A percentile compares a stretch with the other conserved stretches of the same genome.
These are phyloP conservation scores for Drosophila seclusa DNA, from an alignment of 2,888 invertebrate genomes.

Conservation along the genomic window DNA sequence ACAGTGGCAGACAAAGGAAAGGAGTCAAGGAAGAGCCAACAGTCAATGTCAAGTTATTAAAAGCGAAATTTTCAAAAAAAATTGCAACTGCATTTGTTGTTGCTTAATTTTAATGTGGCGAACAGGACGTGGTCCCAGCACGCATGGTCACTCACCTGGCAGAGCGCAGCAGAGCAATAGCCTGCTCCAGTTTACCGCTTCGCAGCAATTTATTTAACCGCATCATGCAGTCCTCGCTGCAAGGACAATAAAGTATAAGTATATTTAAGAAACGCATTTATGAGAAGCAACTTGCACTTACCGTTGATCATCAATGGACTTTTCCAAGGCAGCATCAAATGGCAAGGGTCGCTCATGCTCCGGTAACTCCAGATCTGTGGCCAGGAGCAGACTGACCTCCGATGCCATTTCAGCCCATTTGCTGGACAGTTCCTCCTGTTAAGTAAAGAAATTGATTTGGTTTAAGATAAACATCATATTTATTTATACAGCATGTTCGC, in stretches of 20 bases:
- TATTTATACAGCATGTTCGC: background rate
- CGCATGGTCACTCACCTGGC: slow-evolving; percentile 87
- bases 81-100: slow-evolving; percentile 50
- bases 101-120: slow-evolving; percentile 40
- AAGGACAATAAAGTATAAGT: slow-evolving; percentile 59
- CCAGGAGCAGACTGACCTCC: slow-evolving; percentile 87
- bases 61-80: slow-evolving; percentile 58
- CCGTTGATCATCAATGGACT: slow-evolving; percentile 95
- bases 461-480: background rate
- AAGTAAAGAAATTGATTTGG: background rate
- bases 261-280: background rate
- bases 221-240: slow-evolving; percentile 94
- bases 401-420: slow-evolving; percentile 89
- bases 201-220: slow-evolving; percentile 92
- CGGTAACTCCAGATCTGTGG: slow-evolving; percentile 84
- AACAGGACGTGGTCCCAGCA: slow-evolving; percentile 18
- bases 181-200: slow-evolving; percentile 90
- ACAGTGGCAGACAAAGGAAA: slow-evolving; percentile 2
- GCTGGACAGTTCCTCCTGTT: slow-evolving; percentile 85
- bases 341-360: slow-evolving; percentile 88
- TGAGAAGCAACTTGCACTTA: slow-evolving; percentile 78
- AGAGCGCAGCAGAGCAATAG: slow-evolving; percentile 92
- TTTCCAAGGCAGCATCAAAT: slow-evolving; percentile 94
- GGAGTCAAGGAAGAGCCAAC: slow-evolving; percentile 38
- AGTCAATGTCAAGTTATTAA: slow-evolving; percentile 81